Base-by-base conservation (phyloP, 1,140 invertebrate genomes). In the Macrostomum lignano region DNA sequence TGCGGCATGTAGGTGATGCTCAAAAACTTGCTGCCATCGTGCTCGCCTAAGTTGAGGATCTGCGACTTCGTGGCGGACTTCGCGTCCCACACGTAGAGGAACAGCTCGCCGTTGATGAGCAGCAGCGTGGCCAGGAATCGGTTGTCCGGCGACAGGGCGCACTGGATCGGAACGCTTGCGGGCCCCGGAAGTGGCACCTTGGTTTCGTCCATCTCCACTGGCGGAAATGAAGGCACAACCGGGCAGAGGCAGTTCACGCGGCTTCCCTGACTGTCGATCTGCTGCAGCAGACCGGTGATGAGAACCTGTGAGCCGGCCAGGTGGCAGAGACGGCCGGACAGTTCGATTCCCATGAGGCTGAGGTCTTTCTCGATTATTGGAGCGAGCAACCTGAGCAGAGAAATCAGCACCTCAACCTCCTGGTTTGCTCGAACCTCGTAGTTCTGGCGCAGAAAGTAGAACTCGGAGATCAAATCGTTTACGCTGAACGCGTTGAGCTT, bases 31-130 rank as follows among this genome's bases (percentile, higher is more conserved):
- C 7, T 5, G 19, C 19, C 19, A 7, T 28, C 14, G 15, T 15
- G 5, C 7, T 7, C 3, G 15, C 26, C 26, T 5, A 28, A 9
- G 19, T 28, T 28, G 9, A 28, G 15, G 4, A 28, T 28, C 19
- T 28, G 26, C 3, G 26, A 28, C 9, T 28, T 28, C 19, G 26
- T 28, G 15, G 26, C 26, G 7, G 26, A 28, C 26, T 17, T 14
- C 7, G 26, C 4, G 19, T 28, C 26, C 26, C 26, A 28, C 19
- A 28, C 19, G 15, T 14, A 15, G 15, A 28, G 5, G 19, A 28
- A 15, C 26, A 14, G 19, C 19, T 28, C 26, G 19, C 19, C 19
- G 15, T 14, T 7, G 19, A 9, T 9, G 3, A 3, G 5, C 15
- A 15, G 26, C 7, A 28, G 5, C 19, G 26, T 28, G 4, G 26